Evolutionary conservation across 2,888 invertebrate species (phyloP).

Genomic region (Platycnemis pennipes): DNA sequence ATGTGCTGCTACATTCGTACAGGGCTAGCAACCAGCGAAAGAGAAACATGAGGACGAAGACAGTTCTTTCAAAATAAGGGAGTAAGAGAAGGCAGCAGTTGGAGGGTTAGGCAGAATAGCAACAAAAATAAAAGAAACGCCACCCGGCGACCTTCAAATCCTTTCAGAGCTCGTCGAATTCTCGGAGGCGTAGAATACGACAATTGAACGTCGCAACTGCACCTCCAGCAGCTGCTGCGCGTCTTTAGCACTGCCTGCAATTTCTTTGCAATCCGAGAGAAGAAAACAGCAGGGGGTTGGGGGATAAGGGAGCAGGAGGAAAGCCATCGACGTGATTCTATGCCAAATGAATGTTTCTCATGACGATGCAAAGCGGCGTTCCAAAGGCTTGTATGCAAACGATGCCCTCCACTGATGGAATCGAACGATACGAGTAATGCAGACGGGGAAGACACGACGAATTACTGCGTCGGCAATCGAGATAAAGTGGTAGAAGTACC

Average conservation of each 20-base stretch:
- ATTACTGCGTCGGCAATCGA: background rate
- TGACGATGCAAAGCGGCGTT: background rate
- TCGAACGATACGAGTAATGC: background rate
- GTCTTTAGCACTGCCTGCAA: background rate
- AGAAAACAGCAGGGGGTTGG: background rate
- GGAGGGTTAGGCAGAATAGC: background rate
- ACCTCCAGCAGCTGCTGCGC: background rate
- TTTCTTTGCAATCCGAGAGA: constrained; percentile 21
- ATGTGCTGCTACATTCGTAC: background rate
- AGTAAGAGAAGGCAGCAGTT: background rate
- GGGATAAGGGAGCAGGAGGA: background rate
- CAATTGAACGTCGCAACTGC: constrained; percentile 3
- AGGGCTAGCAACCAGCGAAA: background rate
- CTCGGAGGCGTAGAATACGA: background rate
- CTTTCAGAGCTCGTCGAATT: background rate
- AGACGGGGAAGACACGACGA: background rate
- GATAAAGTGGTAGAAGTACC: background rate
- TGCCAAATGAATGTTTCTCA: background rate
- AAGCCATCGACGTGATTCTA: background rate
- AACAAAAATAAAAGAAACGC: background rate
- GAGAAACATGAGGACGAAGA: no score
- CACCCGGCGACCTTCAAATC: constrained; percentile 24
- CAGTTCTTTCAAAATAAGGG: no score
- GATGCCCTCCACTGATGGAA: background rate
- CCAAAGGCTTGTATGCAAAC: background rate